Conservation (phyloP, 2,888 invertebrate genomes). For the Gymnoscelis rufifasciata region DNA sequence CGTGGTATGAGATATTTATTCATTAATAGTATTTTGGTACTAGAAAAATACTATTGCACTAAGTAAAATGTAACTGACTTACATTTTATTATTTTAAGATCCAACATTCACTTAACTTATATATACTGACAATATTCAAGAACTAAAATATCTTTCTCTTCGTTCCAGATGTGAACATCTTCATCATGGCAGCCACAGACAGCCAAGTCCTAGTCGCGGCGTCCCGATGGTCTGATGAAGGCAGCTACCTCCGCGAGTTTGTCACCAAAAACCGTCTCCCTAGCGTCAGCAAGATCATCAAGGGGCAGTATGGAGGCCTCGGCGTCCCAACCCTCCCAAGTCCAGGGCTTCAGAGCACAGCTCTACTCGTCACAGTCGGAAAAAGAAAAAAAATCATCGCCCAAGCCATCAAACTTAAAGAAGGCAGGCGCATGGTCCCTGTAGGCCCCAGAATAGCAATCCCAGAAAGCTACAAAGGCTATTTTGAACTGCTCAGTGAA, state of each 20-base stretch:
- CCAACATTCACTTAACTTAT: no score
- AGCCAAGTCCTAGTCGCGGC: constrained; percentile 94
- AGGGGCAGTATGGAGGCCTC: constrained; percentile 94
- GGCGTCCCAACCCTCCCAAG: constrained; percentile 93
- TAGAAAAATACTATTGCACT: no score
- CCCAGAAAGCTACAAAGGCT: constrained; percentile 93
- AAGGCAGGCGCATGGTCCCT: constrained; percentile 89
- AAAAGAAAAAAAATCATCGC: constrained; percentile 91
- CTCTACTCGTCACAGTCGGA: constrained; percentile 90
- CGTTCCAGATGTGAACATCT: constrained; percentile 77
- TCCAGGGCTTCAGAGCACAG: constrained; percentile 91
- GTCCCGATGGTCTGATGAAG: constrained; percentile 87
- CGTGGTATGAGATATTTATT: no score
- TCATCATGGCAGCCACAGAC: constrained; percentile 91
- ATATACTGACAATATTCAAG: no score
- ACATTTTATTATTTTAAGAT: no score
- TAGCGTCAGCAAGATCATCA: constrained; percentile 92
- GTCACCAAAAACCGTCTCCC: constrained; percentile 87
- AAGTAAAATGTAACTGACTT: no score
- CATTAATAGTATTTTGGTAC: no score
- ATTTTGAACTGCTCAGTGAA: constrained; percentile 95
- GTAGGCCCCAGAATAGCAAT: constrained; percentile 91
- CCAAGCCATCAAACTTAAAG: constrained; percentile 93
- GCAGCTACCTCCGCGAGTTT: constrained; percentile 85
- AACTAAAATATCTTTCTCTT: constrained; percentile 23